Evolutionary conservation across 2,797 vertebrate species (phyloP).

Genomic region (Tadarida brasiliensis): DNA sequence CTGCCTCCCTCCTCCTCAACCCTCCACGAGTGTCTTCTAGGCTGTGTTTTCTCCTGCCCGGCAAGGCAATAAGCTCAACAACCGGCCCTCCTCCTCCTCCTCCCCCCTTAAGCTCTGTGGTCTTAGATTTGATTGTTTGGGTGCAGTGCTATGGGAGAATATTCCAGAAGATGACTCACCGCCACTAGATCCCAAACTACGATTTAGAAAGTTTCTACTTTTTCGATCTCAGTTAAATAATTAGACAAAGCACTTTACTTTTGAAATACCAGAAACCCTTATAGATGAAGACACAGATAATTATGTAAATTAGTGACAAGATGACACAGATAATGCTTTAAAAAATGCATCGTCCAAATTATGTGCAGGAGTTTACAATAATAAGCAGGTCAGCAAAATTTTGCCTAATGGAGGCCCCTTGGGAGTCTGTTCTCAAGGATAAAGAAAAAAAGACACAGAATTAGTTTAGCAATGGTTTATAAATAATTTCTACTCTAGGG

Average conservation of each 20-base stretch:
- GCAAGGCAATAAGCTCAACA: neutral
- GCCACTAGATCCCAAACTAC: neutral
- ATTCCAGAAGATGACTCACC: neutral
- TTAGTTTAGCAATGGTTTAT: neutral
- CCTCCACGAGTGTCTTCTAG: neutral
- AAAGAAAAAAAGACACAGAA: neutral
- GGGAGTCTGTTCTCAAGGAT: neutral
- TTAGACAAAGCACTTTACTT: neutral
- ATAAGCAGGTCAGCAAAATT: neutral
- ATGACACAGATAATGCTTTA: neutral
- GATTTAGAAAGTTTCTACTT: neutral
- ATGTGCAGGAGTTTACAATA: neutral
- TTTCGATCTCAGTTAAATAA: neutral
- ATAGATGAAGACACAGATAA: neutral
- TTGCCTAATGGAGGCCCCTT: neutral
- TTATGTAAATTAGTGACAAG: constrained; percentile 32
- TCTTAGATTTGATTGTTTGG: neutral
- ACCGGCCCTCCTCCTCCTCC: neutral
- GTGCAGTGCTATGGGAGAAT: neutral
- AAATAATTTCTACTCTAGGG: constrained; percentile 12
- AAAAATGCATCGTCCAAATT: neutral
- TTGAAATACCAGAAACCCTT: neutral
- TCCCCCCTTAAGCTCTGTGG: neutral
- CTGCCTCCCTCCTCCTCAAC: neutral
- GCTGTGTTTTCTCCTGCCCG: neutral